Evolutionary conservation across 2,888 invertebrate genomes (phyloP).

Genomic region (Acrobasis consociella): DNA sequence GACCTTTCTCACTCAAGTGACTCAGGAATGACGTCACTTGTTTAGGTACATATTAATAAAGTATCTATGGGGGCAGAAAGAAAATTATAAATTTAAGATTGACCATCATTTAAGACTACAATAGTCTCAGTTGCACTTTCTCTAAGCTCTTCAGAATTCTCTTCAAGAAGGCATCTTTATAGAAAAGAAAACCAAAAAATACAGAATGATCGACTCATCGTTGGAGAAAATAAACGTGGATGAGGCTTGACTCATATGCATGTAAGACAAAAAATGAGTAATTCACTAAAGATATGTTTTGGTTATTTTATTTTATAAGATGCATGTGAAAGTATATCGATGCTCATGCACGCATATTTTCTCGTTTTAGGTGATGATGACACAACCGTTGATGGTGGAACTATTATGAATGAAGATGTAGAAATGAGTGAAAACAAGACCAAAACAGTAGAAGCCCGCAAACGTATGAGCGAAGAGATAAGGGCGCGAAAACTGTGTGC

Average conservation of each 20-base stretch:
- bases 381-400: conserved; percentile 30
- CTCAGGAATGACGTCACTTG: too few relatives aligned
- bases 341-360: conserved; percentile 55
- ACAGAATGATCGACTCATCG: too few relatives aligned
- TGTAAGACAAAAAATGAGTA: not conserved
- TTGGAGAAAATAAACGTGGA: conserved; percentile 31
- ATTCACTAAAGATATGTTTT: not conserved
- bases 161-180: too few relatives aligned
- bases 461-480: conserved; percentile 43
- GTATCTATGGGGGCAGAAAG: too few relatives aligned
- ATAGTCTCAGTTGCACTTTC: too few relatives aligned
- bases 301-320: not conserved
- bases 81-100: too few relatives aligned
- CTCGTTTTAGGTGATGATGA: conserved; percentile 70
- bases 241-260: conserved; percentile 13
- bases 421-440: conserved; percentile 30
- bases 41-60: too few relatives aligned
- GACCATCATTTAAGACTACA: too few relatives aligned
- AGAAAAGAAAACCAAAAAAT: too few relatives aligned
- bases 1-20: too few relatives aligned
- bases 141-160: too few relatives aligned
- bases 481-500: conserved; percentile 58
- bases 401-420: conserved; percentile 20
- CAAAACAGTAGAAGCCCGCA: conserved; percentile 23
- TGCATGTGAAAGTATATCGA: conserved; percentile 37